Evolutionary conservation across 2,888 invertebrate species (phyloP).

Genomic region (Amblyjoppa fuscipennis): DNA sequence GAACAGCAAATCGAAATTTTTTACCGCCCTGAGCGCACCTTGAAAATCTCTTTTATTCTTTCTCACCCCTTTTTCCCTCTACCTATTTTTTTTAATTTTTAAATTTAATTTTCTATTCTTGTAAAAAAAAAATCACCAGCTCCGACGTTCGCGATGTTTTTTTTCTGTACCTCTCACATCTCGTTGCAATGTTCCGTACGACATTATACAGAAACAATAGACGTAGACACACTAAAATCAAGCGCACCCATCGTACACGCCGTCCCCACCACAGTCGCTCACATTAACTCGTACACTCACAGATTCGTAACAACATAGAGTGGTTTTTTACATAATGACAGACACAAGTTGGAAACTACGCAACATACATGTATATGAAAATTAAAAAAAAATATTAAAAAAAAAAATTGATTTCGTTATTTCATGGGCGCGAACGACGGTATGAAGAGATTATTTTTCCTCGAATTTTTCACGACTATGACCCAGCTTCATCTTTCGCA

Average conservation of each 20-base stretch:
- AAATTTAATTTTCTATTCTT: conserved; percentile 14
- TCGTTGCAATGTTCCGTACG: conserved; percentile 82
- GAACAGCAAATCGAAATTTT: background rate
- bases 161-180: conserved; percentile 53
- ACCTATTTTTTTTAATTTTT: background rate
- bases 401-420: conserved; percentile 10
- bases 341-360: conserved; percentile 86
- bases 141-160: conserved; percentile 31
- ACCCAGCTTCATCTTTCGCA: background rate
- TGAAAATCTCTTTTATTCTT: too few species aligned
- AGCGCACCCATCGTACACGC: conserved; percentile 79
- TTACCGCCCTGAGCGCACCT: too few species aligned
- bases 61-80: too few species aligned
- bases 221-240: conserved; percentile 85
- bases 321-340: conserved; percentile 83
- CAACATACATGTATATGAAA: conserved; percentile 71
- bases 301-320: conserved; percentile 83
- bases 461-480: background rate
- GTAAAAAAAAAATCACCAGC: conserved; percentile 15
- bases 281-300: conserved; percentile 81
- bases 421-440: conserved; percentile 35
- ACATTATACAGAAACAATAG: conserved; percentile 84
- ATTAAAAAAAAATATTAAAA: conserved; percentile 4
- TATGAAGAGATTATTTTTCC: conserved; percentile 25
- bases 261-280: conserved; percentile 77